These are phyloP conservation scores for Ommatoiulus sabulosus DNA, from an alignment of 2,888 invertebrate species.

Conservation along the genomic window DNA sequence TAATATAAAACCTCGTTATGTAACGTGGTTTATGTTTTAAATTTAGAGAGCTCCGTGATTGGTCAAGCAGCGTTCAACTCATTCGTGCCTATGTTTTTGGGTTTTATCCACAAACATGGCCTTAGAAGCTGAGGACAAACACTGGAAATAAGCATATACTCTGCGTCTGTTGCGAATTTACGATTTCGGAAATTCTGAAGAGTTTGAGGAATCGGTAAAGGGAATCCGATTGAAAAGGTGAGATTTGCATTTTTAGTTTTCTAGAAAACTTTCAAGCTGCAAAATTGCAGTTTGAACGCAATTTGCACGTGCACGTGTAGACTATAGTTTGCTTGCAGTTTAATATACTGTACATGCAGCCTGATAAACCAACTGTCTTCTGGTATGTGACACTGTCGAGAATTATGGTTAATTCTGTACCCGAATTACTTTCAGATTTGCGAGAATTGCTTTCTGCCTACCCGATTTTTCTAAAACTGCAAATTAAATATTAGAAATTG, in stretches of 20 bases:
- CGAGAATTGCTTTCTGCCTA: too few relatives aligned
- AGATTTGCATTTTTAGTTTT: not conserved
- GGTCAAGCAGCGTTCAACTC: not conserved
- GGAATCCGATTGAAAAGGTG: not conserved
- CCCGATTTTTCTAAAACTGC: too few relatives aligned
- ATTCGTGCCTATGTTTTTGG: not conserved
- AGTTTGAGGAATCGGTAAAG: not conserved
- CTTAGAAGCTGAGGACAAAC: not conserved
- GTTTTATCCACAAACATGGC: not conserved
- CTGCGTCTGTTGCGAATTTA: not conserved
- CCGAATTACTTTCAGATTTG: too few relatives aligned
- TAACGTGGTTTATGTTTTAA: conserved; percentile 5
- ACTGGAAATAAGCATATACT: not conserved
- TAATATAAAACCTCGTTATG: not conserved
- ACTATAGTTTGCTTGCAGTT: too few relatives aligned
- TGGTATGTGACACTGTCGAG: too few relatives aligned
- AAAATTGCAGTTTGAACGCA: not conserved
- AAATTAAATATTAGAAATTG: too few relatives aligned
- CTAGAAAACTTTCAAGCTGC: not conserved
- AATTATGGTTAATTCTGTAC: too few relatives aligned
- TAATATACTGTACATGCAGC: too few relatives aligned
- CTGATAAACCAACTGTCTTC: too few relatives aligned
- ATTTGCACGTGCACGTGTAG: too few relatives aligned
- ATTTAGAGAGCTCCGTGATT: not conserved
- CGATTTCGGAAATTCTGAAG: not conserved